Evolutionary conservation across 2,113 vertebrate genomes (phyloP).

Genomic region (Oryzias javanicus): DNA sequence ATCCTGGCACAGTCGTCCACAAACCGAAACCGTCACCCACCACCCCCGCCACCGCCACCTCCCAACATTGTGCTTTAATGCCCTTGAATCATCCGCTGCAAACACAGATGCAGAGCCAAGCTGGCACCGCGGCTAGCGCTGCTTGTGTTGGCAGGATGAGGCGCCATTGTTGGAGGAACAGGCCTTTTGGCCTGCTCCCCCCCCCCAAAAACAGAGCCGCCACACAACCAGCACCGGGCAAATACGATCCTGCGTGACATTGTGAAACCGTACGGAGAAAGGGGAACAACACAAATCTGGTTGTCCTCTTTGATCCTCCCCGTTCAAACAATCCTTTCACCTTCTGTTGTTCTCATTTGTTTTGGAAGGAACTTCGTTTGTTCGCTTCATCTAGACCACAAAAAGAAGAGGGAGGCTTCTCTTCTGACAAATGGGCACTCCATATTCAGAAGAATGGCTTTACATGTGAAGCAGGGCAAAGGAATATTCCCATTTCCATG

Average conservation of each 20-base stretch:
- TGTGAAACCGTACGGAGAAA: conserved; percentile 27
- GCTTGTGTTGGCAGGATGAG: conserved; percentile 63
- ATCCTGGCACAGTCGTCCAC: conserved; percentile 46
- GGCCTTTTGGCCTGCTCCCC: conserved; percentile 35
- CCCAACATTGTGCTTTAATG: conserved; percentile 57
- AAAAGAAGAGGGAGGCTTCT: no score
- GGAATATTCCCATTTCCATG: no score
- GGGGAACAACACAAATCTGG: background rate
- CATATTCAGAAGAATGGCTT: no score
- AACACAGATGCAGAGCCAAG: conserved; percentile 53
- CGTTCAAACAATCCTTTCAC: background rate
- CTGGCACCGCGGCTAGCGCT: conserved; percentile 50
- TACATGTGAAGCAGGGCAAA: no score
- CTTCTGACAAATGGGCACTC: no score
- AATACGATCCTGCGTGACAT: conserved; percentile 41
- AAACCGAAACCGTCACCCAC: conserved; percentile 38
- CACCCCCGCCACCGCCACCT: conserved; percentile 22
- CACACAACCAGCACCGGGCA: conserved; percentile 29
- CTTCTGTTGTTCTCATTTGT: background rate
- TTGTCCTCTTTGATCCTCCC: conserved; percentile 6
- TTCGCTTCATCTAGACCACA: no score
- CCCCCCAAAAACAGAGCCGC: conserved; percentile 40
- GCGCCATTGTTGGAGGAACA: conserved; percentile 55
- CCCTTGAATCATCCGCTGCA: conserved; percentile 67
- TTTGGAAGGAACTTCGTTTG: no score